phyloP scores from a whole-genome alignment of 2,888 invertebrate genomes.

The Calameuta idolon region DNA sequence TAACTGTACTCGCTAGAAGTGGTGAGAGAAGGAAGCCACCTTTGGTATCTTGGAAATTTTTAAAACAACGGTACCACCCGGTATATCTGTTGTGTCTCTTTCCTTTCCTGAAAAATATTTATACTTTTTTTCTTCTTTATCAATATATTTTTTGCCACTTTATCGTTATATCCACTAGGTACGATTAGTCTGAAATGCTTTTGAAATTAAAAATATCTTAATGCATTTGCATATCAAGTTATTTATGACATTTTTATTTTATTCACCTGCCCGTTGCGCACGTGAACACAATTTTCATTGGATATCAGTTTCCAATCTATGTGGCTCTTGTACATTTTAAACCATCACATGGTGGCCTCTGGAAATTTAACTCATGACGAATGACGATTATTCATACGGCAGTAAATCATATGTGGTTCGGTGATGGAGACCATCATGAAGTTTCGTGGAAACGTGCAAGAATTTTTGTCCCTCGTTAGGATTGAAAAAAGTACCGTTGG shows the following conservation, averaged over 20 bases:
- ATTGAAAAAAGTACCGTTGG: neutral
- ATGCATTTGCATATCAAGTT: neutral
- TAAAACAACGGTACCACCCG: neutral
- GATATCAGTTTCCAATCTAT: neutral
- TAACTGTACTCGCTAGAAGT: constrained; percentile 47
- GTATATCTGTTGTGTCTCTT: neutral
- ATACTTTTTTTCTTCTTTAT: neutral
- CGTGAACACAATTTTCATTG: neutral
- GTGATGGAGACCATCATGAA: neutral
- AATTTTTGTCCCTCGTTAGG: neutral
- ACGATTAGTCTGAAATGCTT: too few species aligned
- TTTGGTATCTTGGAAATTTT: neutral
- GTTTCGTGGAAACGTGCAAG: neutral
- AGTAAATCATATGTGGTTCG: neutral
- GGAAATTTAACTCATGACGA: neutral
- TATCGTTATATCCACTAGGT: too few species aligned
- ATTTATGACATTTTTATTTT: neutral
- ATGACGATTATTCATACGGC: neutral
- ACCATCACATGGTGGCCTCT: neutral
- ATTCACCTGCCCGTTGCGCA: neutral
- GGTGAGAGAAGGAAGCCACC: neutral
- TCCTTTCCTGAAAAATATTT: neutral
- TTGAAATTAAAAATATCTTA: too few species aligned
- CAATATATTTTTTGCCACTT: neutral
- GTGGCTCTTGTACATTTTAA: neutral